Base-by-base conservation (phyloP, 2,888 invertebrate species). In the Blastobasis adustella region DNA sequence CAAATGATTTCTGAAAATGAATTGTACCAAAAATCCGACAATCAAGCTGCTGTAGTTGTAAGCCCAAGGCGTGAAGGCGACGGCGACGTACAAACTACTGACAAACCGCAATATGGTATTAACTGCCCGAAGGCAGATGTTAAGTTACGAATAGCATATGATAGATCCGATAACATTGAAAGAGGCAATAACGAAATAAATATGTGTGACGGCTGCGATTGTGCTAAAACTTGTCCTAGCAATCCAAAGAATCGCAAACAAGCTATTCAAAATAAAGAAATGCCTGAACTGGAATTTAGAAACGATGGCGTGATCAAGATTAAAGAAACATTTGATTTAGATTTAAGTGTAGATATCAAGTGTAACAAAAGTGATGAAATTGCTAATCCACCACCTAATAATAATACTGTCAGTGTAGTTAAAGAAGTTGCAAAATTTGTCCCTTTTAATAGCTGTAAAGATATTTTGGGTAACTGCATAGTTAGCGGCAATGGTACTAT, bases 381-480 rank as follows among this genome's bases (percentile, higher is more conserved):
- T 42, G 42, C 9, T 23, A 23, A 23, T 23, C 23, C 23, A 23
- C 23, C 3, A 23, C 23, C 23, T 43, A 42, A 49, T 41, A 10
- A 46, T 44, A 10, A 49, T 7, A 37, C 52, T 37, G 47, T n/a
- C 48, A 52, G 38, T 10, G 45, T 39, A 53, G 38, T 53, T 54
- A 45, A 54, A 44, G 54, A 52, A 50, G 56, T 60, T 44, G 57
- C 46, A 3, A 66, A 60, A 45, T 64, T 60, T 46, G 59, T 80
- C 36, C 74, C 77, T 38, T 79, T 69, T 45, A 79, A 79, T 50
- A 83, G 82, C 59, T 88, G 88, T 58, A 83, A 81, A 60, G 83
- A 69, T 54, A 67, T 80, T 4, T 64, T 88, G 39, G 88, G 88
- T 6, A 83, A 76, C 51, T 88, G 88, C 56, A 81, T 88, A 54